Evolutionary conservation across 2,113 vertebrate species (phyloP).

Genomic region (Forbesichthys papilliferus): DNA sequence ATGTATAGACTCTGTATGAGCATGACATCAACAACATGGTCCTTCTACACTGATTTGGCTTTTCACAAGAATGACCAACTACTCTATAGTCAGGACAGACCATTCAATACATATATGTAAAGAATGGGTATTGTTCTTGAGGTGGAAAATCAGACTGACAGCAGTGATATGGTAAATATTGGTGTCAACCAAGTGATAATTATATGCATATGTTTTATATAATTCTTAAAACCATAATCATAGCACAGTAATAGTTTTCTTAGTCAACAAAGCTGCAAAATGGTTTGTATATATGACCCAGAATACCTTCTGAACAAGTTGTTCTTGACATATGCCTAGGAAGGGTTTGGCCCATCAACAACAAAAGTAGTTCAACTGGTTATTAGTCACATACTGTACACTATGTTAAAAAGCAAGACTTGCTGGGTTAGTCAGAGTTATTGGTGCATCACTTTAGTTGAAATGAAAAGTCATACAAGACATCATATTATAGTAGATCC

Average conservation of each 20-base stretch:
- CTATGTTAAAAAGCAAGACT: neutral
- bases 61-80: constrained; percentile 42
- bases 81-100: constrained; percentile 20
- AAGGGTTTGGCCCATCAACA: constrained; percentile 17
- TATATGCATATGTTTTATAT: neutral
- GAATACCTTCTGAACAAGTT: constrained; percentile 51
- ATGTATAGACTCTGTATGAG: constrained; percentile 32
- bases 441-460: neutral
- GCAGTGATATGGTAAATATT: neutral
- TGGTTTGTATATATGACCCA: constrained; percentile 16
- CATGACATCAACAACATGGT: constrained; percentile 22
- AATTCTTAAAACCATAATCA: no score
- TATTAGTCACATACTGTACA: constrained; percentile 21
- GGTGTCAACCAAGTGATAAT: neutral
- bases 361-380: constrained; percentile 18
- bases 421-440: neutral
- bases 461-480: no score
- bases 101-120: neutral
- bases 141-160: neutral
- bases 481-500: no score
- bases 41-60: neutral
- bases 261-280: neutral
- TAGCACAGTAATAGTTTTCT: no score
- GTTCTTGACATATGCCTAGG: constrained; percentile 34
- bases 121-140: neutral